Conservation (phyloP, 2,113 vertebrate species). For the Prunella himalayana region DNA sequence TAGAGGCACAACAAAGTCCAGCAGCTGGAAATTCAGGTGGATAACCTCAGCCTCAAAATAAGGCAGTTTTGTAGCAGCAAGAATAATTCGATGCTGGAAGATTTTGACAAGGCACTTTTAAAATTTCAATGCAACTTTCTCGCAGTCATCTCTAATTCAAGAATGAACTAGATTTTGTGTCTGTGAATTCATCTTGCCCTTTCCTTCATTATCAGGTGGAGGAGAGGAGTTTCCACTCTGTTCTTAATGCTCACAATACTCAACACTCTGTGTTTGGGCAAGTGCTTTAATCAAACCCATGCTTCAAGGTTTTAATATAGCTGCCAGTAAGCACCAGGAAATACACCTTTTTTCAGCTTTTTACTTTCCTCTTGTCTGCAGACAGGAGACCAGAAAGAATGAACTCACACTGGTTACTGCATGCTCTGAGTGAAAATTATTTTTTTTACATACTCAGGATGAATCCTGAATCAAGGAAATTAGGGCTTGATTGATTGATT, state of each 20-base stretch:
- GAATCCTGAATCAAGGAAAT: neutral
- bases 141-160: rapidly evolving
- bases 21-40: neutral
- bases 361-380: neutral
- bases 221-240: neutral
- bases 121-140: neutral
- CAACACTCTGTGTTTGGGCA: neutral
- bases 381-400: neutral
- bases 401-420: neutral
- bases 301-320: neutral
- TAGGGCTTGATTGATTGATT: neutral
- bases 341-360: neutral
- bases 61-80: neutral
- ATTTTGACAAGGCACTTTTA: neutral
- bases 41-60: neutral
- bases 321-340: neutral
- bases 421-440: neutral
- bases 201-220: neutral
- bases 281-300: neutral
- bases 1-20: neutral
- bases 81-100: neutral
- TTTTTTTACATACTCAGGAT: neutral
- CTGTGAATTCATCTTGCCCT: neutral
- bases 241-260: neutral
- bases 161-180: neutral